Evolutionary conservation across 2,888 invertebrate species (phyloP), one percentile per base, ranked within the genome.

Genomic region (Drosophila paranaensis): DNA sequence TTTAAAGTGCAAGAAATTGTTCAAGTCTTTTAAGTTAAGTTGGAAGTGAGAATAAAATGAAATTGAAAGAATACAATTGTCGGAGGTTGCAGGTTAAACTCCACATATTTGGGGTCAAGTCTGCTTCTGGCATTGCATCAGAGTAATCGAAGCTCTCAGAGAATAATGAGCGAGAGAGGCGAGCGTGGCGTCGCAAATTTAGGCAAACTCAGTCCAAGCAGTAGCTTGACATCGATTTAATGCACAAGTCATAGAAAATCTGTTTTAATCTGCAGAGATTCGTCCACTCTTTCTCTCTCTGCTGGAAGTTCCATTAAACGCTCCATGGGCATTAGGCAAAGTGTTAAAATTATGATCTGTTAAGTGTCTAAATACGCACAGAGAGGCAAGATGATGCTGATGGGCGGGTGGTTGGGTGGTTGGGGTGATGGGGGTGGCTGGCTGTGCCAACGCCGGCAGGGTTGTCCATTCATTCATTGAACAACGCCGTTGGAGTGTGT

Each of bases 301-400:
- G 37, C 33, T 43, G 30, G 14, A 25, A 4, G 37, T 39, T 30
- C 71, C 64, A 69, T 70, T 64, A 65, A 53, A 60, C 50, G 60
- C 57, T 66, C 82, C 33, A 33, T 27, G 68, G 66, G 66, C 82
- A 82, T 85, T 85, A 73, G 77, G 71, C 60, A 80, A 88, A 88
- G 86, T 89, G 89, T 89, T 88, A 71, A 88, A 89, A 89, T 86
- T 89, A 86, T 86, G 89, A 86, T 84, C 86, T 78, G 82, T 71
- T 76, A 88, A 86, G 85, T 86, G 89, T 89, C 84, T 83, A 89
- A 84, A 84, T 89, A 84, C 87, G 71, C 68, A 74, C 61, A 71
- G 35, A 45, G 37, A 46, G 54, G 25, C 42, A 27, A 50, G 77
- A 71, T 50, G 66, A 20, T 14, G 53, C 9, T 33, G 14, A 13